These are phyloP conservation scores for Verasper variegatus DNA, from an alignment of 2,113 vertebrate species.

Conservation along the genomic window DNA sequence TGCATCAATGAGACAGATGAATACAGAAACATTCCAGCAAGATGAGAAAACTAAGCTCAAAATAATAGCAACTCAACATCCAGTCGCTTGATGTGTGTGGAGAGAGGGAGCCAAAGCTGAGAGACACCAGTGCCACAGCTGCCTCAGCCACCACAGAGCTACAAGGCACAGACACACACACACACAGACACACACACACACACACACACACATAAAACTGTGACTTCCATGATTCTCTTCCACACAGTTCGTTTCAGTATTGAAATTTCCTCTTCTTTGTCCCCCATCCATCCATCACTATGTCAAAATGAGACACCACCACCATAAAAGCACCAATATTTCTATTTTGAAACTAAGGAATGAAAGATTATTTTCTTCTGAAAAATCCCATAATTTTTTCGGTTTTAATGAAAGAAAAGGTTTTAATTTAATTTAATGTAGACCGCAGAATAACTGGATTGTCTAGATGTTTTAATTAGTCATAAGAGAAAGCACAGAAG, in stretches of 20 bases:
- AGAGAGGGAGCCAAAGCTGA: no score
- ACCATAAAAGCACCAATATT: not conserved
- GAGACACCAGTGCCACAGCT: no score
- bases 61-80: not conserved
- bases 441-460: not conserved
- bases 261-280: constrained; percentile 7
- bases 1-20: not conserved
- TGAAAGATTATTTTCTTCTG: not conserved
- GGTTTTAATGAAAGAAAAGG: not conserved
- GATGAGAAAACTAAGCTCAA: not conserved
- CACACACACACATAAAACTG: not conserved
- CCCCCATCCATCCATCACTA: not conserved
- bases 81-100: not conserved
- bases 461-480: not conserved
- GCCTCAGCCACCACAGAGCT: not conserved
- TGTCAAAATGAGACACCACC: constrained; percentile 26
- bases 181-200: no score
- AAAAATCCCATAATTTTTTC: not conserved
- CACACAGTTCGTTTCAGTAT: constrained; percentile 3
- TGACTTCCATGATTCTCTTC: constrained; percentile 2
- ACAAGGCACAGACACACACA: not conserved
- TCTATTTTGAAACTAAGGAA: not conserved
- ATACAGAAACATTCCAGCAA: constrained; percentile 18
- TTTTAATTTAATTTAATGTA: not conserved
- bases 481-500: not conserved